Base-by-base conservation (phyloP, 2,888 invertebrate genomes). In the Beris morrisii region DNA sequence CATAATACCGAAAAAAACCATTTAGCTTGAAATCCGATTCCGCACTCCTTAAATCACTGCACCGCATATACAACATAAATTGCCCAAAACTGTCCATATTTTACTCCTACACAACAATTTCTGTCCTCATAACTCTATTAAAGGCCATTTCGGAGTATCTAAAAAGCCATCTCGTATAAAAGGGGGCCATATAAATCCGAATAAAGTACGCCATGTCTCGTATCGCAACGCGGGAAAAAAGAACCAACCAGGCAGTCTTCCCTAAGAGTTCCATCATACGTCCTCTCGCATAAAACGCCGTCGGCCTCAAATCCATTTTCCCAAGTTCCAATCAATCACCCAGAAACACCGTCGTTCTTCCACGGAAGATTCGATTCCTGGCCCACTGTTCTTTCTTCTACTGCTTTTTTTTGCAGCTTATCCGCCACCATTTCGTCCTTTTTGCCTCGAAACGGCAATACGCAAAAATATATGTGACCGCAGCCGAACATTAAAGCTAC, bases 401-500 rank as follows among this genome's bases (percentile, higher is more conserved):
- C 50, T 61, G 61, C 50, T 50, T 61, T 50, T 50, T 50, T 38
- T 11, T 11, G 22, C 38, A 32, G 9, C 58, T 38, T 22, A 6
- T 48, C 9, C 48, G 12, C 31, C 59, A 52, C 38, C 30, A 22
- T 22, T 22, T 22, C 22, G 22, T 22, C 22, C 22, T 22, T 22
- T 22, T 22, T 22, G 22, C 22, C 22, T 22, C 2, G 43, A 61
- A 38, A 50, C 13, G 43, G 32, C 12, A 28, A 55, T 59, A 50
- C 53, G 59, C 64, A 65, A 67, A 57, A 69, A 65, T 67, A 63
- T 52, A 69, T 69, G 67, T 64, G 67, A 67, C 69, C 64, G 38
- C 58, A 50, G 67, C 58, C 32, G 65, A 56, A 67, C 69, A 69
- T 69, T 69, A 69, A 67, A 67, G 55, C 55, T 64, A 56, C 67